Conservation (phyloP, 2,888 invertebrate genomes). For the Rhynchonema sp. region DNA sequence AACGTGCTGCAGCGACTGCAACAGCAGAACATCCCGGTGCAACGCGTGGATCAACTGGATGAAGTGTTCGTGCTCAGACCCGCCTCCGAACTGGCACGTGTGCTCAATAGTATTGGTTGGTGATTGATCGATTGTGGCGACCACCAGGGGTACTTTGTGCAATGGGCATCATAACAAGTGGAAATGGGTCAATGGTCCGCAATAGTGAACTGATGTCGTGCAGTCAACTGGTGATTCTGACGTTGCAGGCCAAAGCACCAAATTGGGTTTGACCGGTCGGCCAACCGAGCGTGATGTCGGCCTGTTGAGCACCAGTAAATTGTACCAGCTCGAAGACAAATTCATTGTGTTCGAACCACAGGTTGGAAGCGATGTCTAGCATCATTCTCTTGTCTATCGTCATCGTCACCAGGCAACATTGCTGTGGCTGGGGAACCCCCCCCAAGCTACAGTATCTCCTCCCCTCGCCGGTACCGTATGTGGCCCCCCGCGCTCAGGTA, state of each 20-base stretch:
- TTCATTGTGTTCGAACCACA: conserved; percentile 97
- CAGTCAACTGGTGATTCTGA: background rate
- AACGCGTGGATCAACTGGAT: conserved; percentile 77
- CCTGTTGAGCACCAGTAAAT: conserved; percentile 86
- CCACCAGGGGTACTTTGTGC: too few relatives aligned
- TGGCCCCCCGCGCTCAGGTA: too few relatives aligned
- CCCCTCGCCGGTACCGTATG: too few relatives aligned
- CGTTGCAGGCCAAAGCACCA: background rate
- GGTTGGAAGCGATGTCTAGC: conserved; percentile 39
- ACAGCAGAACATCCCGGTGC: conserved; percentile 65
- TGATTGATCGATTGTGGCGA: too few relatives aligned
- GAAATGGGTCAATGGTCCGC: too few relatives aligned
- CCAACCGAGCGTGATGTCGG: conserved; percentile 78
- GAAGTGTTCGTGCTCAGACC: conserved; percentile 83
- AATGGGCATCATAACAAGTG: too few relatives aligned
- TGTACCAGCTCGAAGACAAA: conserved; percentile 80
- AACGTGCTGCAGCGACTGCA: conserved; percentile 68
- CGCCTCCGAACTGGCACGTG: conserved; percentile 76
- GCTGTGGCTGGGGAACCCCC: background rate
- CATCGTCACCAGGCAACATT: too few relatives aligned
- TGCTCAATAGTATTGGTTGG: conserved; percentile 74
- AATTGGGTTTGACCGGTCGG: conserved; percentile 69
- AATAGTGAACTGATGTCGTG: background rate
- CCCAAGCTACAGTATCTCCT: background rate
- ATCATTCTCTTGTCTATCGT: background rate